These are phyloP conservation scores for Nyctereutes procyonoides DNA, from an alignment of 2,113 vertebrate genomes.

Conservation along the genomic window DNA sequence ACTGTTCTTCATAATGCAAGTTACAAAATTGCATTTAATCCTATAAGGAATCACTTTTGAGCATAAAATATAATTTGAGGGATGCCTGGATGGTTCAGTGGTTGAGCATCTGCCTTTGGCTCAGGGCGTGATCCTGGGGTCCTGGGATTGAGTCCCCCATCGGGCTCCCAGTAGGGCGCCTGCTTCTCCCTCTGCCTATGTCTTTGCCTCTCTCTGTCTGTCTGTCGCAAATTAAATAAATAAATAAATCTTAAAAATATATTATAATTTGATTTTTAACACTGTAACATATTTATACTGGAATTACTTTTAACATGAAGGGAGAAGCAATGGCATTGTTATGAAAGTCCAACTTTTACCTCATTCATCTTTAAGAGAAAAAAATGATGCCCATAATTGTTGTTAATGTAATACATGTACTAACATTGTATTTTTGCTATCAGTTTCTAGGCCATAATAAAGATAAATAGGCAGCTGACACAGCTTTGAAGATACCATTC, in stretches of 20 bases:
- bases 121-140: no score
- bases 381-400: constrained; percentile 55
- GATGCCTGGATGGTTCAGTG: no score
- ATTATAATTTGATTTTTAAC: background rate
- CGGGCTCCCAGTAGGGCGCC: no score
- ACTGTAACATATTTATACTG: background rate
- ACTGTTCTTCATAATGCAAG: background rate
- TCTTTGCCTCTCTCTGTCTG: no score
- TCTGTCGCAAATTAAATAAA: no score
- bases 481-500: constrained; percentile 67
- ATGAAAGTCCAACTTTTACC: background rate
- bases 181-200: no score
- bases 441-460: constrained; percentile 82
- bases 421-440: constrained; percentile 75
- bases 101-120: no score
- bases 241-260: no score
- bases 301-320: constrained; percentile 44
- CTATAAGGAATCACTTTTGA: background rate
- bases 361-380: constrained; percentile 70
- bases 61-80: background rate
- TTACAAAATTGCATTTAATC: background rate
- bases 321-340: constrained; percentile 18
- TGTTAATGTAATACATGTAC: constrained; percentile 75
- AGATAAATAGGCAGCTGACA: constrained; percentile 79
- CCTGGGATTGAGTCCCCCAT: no score